Conservation (phyloP, 2,113 vertebrate species). For the Caretta caretta region DNA sequence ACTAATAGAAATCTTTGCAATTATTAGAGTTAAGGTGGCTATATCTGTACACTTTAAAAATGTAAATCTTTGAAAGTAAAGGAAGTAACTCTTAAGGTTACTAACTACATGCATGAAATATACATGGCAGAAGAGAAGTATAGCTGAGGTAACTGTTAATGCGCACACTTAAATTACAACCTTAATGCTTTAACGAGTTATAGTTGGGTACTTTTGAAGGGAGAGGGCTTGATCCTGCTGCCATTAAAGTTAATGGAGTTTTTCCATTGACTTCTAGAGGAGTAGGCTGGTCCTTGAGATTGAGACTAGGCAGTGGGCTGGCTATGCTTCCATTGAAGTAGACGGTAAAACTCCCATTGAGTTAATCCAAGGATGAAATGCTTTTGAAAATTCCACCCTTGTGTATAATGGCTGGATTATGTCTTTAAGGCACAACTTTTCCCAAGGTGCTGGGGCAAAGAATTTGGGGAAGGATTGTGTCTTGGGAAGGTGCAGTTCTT, state of each 20-base stretch:
- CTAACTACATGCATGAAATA: slow-evolving; percentile 2
- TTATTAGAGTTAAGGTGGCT: slow-evolving; percentile 32
- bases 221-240: neutral
- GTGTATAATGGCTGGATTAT: neutral
- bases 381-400: neutral
- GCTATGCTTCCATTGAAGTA: neutral
- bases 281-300: neutral
- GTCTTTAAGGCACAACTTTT: neutral
- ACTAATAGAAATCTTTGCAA: slow-evolving; percentile 29
- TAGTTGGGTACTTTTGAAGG: neutral
- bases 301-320: neutral
- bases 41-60: slow-evolving; percentile 1
- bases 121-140: neutral
- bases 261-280: neutral
- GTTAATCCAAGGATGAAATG: neutral
- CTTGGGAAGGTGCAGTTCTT: neutral
- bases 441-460: neutral
- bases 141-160: neutral
- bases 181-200: neutral
- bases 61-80: neutral
- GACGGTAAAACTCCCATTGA: neutral
- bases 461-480: neutral
- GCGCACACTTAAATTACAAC: neutral
- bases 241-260: neutral
- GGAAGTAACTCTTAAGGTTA: slow-evolving; percentile 25